A percentile compares a stretch with the other conserved stretches of the same genome.
Conservation (phyloP, 1,140 invertebrate species). For the Onthophagus taurus region DNA sequence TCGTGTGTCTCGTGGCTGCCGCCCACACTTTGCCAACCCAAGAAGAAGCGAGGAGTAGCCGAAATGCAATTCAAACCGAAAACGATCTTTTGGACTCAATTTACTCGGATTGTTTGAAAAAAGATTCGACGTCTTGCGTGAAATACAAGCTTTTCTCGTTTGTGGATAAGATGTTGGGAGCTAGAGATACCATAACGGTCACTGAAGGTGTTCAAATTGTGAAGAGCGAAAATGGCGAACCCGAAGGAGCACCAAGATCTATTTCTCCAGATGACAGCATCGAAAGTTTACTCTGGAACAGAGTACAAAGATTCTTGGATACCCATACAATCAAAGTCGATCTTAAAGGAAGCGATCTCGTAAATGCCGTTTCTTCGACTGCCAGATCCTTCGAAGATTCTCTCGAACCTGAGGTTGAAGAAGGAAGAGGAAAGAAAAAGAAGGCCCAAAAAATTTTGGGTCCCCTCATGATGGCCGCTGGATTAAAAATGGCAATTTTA, state of each 20-base stretch:
- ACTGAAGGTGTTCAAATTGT: conserved; percentile 73
- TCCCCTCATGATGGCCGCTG: conserved; percentile 60
- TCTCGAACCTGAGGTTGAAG: conserved; percentile 48
- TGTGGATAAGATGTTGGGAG: conserved; percentile 68
- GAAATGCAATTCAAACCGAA: conserved; percentile 52
- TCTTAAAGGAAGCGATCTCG: conserved; percentile 71
- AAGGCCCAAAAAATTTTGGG: conserved; percentile 70
- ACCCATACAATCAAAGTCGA: conserved; percentile 75
- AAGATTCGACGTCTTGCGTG: conserved; percentile 69
- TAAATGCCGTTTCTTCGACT: conserved; percentile 65
- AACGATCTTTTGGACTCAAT: conserved; percentile 67
- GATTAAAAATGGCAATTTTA: conserved; percentile 67
- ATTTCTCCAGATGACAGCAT: conserved; percentile 52
- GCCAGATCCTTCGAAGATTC: conserved; percentile 66
- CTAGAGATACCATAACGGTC: conserved; percentile 65
- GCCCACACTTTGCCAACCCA: conserved; percentile 54
- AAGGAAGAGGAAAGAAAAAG: conserved; percentile 69
- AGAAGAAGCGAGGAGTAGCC: conserved; percentile 43
- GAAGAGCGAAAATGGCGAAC: conserved; percentile 51
- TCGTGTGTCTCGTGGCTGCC: conserved; percentile 42
- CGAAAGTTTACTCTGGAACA: conserved; percentile 54
- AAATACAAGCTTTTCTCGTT: conserved; percentile 77
- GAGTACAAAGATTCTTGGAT: conserved; percentile 62
- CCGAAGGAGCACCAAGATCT: conserved; percentile 61
- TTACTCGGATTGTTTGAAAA: conserved; percentile 65